Evolutionary conservation across 2,113 vertebrate species (phyloP), one percentile per base, ranked within the genome.

Genomic region (Chrysemys picta): DNA sequence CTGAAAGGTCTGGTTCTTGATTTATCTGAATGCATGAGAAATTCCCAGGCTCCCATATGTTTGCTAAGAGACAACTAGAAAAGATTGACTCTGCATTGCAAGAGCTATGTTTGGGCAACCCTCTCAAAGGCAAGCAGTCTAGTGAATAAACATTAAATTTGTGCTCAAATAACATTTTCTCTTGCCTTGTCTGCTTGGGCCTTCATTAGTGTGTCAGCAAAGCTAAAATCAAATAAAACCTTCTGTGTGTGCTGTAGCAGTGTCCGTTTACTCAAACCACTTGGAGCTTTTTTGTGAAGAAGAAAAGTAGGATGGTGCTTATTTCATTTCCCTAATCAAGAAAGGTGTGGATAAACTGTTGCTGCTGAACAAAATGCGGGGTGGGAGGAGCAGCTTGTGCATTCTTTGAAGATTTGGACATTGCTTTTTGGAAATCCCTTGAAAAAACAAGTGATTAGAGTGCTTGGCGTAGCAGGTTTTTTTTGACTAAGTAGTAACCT

Each of bases 31-130:
- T 11, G 11, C n/a, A 59, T 42, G 85, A 96, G 94, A 89, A 93
- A 94, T 98, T 97, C 97, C 94, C 96, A 96, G 96, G 95, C 95
- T 97, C 21, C 12, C 93, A 79, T 95, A 80, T 97, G 91, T 98
- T 98, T 98, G 97, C 94, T 79, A 72, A 95, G 89, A 95, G 84
- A 69, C 93, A 76, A 88, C 69, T 78, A 95, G 92, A 91, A 96
- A 95, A 93, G 90, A 86, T 78, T 87, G 88, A 92, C 81, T 95
- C 96, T 31, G 4, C 57, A 16, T 88, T 91, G 84, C 89, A 62
- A 85, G 89, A 54, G 87, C 49, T 95, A 57, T 96, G 92, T 97
- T 95, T 97, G 94, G 95, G 91, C 75, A 81, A 90, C 62, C 69
- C 84, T 94, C 91, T 93, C 93, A 93, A 93, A 95, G 90, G 65